Evolutionary conservation across 2,888 invertebrate species (phyloP), one percentile per base, ranked within the genome.

Genomic region (Drosophila kuntzei): DNA sequence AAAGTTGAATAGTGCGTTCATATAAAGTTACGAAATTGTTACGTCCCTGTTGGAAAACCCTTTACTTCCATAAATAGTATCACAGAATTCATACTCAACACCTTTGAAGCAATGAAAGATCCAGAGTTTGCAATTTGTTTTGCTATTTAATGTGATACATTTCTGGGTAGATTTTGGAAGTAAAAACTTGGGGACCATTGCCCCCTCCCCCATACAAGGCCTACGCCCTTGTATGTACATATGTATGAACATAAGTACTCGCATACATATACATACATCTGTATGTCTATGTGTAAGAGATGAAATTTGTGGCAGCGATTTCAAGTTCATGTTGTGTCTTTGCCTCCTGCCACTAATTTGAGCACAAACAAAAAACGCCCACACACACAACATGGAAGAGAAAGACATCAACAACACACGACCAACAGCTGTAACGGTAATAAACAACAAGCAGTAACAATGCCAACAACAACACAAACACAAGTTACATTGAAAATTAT

Each of bases 371-470:
- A 78, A 75, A 58, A 61, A 49, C 58, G 47, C 86, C 64, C 63
- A 66, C 71, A 32, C 12, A 44, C 41, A 32, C 32, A 41, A 27
- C 6, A 25, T 36, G 25, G 27, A 8, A 20, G 36, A 63, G 53
- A 50, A 37, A 68, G 57, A 59, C 66, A 64, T 68, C 57, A 73
- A 73, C 63, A 71, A 58, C 49, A 63, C 51, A 74, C 32, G 53
- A 50, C 85, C 71, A 85, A 73, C 87, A 87, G 82, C 82, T 84
- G 86, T 76, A 78, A 74, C 76, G 72, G 86, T 85, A 78, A 85
- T 82, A 84, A 84, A 85, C 88, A 87, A 87, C 69, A 72, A 68
- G 71, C 74, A 80, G 34, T 59, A 65, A 57, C 70, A 58, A 22
- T 51, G 63, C 39, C 53, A 63, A 60, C 59, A 55, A 51, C 32